Conservation (phyloP, 2,113 vertebrate genomes). For the Laticauda colubrina region DNA sequence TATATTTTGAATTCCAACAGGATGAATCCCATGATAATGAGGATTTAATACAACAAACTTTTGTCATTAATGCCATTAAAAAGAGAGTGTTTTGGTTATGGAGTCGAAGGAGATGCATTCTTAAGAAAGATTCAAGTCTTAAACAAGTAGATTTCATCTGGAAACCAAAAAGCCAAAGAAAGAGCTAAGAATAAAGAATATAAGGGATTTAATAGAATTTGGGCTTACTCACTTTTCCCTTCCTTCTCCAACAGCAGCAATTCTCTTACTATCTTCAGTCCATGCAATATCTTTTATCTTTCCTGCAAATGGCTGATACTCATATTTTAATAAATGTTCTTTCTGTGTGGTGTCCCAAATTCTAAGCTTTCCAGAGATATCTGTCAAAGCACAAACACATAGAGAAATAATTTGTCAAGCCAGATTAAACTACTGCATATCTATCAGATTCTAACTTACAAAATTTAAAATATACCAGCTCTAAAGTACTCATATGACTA, state of each 20-base stretch:
- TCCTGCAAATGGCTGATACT: slow-evolving; percentile 90
- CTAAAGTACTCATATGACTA: background rate
- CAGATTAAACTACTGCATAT: slow-evolving; percentile 3
- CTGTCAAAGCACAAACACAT: slow-evolving; percentile 67
- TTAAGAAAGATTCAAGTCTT: slow-evolving; percentile 15
- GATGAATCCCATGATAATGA: background rate
- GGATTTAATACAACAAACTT: background rate
- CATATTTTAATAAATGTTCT: slow-evolving; percentile 93
- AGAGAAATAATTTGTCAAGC: slow-evolving; percentile 40
- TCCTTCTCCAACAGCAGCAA: slow-evolving; percentile 92
- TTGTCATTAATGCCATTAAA: background rate
- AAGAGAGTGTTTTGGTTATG: background rate
- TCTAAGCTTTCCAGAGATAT: slow-evolving; percentile 88
- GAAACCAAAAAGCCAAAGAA: background rate
- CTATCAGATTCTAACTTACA: background rate
- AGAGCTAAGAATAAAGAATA: background rate
- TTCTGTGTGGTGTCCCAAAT: slow-evolving; percentile 99
- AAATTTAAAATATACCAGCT: slow-evolving; percentile 9
- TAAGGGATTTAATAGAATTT: background rate
- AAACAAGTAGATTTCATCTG: slow-evolving; percentile 16
- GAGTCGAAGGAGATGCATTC: slow-evolving; percentile 10
- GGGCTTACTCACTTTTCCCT: slow-evolving; percentile 85
- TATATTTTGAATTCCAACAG: background rate
- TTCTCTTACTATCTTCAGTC: slow-evolving; percentile 95
- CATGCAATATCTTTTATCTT: slow-evolving; percentile 93